Base-by-base conservation (phyloP, 1,140 invertebrate species). In the Ostrea edulis region DNA sequence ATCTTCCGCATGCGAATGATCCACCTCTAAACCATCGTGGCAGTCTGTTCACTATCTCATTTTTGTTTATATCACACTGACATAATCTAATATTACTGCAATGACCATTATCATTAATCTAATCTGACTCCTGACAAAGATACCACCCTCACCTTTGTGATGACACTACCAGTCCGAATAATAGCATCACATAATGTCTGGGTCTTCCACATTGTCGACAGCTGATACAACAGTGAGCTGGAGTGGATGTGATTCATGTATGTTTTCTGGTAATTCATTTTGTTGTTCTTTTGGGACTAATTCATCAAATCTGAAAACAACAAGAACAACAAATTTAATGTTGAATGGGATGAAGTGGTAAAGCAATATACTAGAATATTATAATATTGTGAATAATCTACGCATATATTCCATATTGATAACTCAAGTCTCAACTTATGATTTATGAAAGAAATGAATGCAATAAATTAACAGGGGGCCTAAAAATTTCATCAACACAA, bases 241-340 rank as follows among this genome's bases (percentile, higher is more conserved):
- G 87, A 88, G 71, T 88, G 87, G 22, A 88, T 82, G 25, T 85
- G 83, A 62, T 88, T 88, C 83, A 85, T 88, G 20, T 88, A 88
- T 8, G 85, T 71, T 35, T 88, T 88, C 4, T 88, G 87, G 53
- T 88, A 88, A 85, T 85, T 85, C 83, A 85, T 85, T 54, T 29
- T 85, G 83, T 25, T 58, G 11, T 58, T 58, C 17, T 20, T 3
- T 2, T 17, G 55, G 17, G 17, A 62, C 55, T 20, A 62, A n/a
- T n/a, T 62, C 17, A n/a, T 62, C 55, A 62, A 62, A 62, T 62
- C 55, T 62, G n/a, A 20, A 62, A 55, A 55, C 9, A 55, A 55
- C 0, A 54, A 54, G 11, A 54, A 54, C 53, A 55, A 55, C 9
- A 55, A 55, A 62, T 20, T 20, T 7, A 62, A 62, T n/a, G n/a